Evolutionary conservation across 2,797 vertebrate species (phyloP).

Genomic region (Pteropus rufus): DNA sequence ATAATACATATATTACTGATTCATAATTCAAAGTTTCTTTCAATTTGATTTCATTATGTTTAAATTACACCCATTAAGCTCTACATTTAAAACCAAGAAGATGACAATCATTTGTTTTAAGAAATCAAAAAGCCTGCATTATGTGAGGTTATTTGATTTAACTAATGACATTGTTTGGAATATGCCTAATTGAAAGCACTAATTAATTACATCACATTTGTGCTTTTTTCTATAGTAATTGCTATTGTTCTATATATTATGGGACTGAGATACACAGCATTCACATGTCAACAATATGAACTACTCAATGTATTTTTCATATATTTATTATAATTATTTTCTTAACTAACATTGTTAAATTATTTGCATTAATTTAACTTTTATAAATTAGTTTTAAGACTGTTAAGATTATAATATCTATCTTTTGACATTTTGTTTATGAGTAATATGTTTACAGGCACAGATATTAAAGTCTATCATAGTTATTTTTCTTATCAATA

Average conservation of each 20-base stretch:
- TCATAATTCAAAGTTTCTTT: slow-evolving; percentile 34
- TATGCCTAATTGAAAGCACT: not conserved
- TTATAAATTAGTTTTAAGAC: not conserved
- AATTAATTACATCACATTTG: not conserved
- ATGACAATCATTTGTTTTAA: not conserved
- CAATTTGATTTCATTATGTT: not conserved
- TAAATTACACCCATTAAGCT: not conserved
- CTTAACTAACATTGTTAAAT: not conserved
- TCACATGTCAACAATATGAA: not conserved
- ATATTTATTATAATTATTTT: not conserved
- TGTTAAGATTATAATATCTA: not conserved
- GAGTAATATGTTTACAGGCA: not conserved
- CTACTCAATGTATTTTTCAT: not conserved
- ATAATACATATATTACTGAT: not conserved
- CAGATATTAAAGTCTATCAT: not conserved
- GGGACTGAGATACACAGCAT: not conserved
- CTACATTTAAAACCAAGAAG: not conserved
- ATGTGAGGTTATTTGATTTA: not conserved
- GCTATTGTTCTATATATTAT: not conserved
- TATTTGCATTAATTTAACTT: not conserved
- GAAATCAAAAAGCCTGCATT: not conserved
- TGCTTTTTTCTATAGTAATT: not conserved
- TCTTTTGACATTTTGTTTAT: not conserved
- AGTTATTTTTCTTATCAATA: not conserved
- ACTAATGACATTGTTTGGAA: not conserved